Percentiles rank a stretch among this genome's conserved stretches.
These are phyloP conservation scores for Andrena trimmerana DNA, from an alignment of 2,888 invertebrate species.

Conservation along the genomic window DNA sequence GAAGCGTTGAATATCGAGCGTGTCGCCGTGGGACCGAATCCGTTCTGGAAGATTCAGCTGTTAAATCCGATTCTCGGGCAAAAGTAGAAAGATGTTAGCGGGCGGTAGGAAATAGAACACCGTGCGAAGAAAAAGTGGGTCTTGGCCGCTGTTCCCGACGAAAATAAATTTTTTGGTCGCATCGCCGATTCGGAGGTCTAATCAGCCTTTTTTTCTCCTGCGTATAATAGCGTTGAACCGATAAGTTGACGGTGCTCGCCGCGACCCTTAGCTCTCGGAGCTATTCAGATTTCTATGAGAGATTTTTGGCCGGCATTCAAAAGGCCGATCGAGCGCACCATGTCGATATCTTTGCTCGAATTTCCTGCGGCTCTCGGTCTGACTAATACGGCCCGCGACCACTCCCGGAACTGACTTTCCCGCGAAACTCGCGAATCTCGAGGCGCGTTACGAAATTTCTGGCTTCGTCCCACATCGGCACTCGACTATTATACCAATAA, in stretches of 20 bases:
- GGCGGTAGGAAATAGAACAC: slow-evolving; percentile 61
- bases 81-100: slow-evolving; percentile 51
- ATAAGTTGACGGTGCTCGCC: slow-evolving; percentile 10
- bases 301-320: slow-evolving; percentile 51
- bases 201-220: background rate
- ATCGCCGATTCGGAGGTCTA: slow-evolving; percentile 9
- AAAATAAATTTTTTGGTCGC: slow-evolving; percentile 62
- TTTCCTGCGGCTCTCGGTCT: slow-evolving; percentile 34
- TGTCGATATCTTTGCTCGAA: slow-evolving; percentile 44
- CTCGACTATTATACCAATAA: background rate
- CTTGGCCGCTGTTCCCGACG: slow-evolving; percentile 61
- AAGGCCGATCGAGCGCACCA: slow-evolving; percentile 24
- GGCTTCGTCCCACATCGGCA: background rate
- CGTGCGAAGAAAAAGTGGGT: slow-evolving; percentile 63
- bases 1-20: no score
- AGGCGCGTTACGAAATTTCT: background rate
- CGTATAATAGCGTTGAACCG: background rate
- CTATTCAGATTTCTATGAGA: slow-evolving; percentile 43
- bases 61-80: slow-evolving; percentile 14
- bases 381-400: slow-evolving; percentile 39
- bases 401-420: slow-evolving; percentile 5
- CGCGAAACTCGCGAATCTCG: background rate
- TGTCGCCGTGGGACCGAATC: background rate
- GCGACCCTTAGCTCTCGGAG: slow-evolving; percentile 4
- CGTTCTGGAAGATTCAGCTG: slow-evolving; percentile 18